Evolutionary conservation across 1,140 invertebrate species (phyloP).

Genomic region (Lanistes nyassanus): DNA sequence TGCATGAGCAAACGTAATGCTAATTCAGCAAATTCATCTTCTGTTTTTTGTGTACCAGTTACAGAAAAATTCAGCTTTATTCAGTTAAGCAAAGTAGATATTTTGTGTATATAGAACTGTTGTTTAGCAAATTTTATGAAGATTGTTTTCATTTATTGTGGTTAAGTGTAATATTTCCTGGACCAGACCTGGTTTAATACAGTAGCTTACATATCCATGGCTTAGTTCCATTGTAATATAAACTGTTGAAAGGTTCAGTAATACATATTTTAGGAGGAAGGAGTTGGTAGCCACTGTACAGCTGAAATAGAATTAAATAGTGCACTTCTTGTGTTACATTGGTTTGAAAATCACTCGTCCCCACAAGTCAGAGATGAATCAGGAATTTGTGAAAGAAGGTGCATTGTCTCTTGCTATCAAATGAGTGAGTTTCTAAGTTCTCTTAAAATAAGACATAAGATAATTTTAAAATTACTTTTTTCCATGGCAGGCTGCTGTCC

Average conservation of each 20-base stretch:
- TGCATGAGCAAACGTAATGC: not conserved
- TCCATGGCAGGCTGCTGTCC: constrained; percentile 15
- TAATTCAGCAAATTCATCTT: not conserved
- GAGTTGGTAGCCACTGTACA: not conserved
- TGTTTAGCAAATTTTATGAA: no score
- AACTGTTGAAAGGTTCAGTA: no score
- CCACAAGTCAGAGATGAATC: not conserved
- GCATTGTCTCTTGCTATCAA: not conserved
- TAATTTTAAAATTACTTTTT: not conserved
- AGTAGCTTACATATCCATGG: no score
- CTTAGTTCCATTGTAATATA: no score
- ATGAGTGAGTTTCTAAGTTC: not conserved
- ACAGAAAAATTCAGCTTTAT: not conserved
- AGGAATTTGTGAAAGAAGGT: not conserved
- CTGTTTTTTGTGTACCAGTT: not conserved
- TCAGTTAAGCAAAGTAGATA: not conserved
- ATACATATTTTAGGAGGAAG: not conserved
- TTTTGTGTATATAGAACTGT: not conserved
- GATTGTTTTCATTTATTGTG: no score
- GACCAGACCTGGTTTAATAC: no score
- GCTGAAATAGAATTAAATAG: not conserved
- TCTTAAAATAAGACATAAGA: not conserved
- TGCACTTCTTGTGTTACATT: not conserved
- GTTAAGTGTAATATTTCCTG: no score
- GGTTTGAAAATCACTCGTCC: not conserved